Evolutionary conservation across 2,888 invertebrate genomes (phyloP).

Genomic region (Dendrolimus pini): DNA sequence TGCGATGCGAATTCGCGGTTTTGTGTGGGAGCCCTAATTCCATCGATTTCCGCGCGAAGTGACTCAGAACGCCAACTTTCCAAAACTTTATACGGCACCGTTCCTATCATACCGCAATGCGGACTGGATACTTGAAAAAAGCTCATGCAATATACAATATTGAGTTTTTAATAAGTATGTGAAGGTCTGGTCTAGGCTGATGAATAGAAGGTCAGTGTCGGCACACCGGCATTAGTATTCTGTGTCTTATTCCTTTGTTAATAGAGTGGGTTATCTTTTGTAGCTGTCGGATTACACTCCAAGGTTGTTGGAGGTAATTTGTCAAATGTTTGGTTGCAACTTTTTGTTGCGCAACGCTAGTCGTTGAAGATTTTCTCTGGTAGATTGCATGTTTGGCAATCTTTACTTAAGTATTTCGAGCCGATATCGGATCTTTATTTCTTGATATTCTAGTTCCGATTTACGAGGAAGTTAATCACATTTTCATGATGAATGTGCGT

Average conservation of each 20-base stretch:
- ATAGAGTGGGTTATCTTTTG: neutral
- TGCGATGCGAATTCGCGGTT: constrained; percentile 13
- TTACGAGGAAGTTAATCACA: too few relatives aligned
- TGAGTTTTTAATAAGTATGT: constrained; percentile 33
- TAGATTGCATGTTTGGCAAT: neutral
- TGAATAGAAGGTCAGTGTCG: constrained; percentile 52
- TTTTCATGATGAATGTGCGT: too few relatives aligned
- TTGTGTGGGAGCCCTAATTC: constrained; percentile 7
- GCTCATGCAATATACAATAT: constrained; percentile 2
- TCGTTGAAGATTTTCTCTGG: neutral
- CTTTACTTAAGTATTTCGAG: neutral
- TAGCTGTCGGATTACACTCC: constrained; percentile 12
- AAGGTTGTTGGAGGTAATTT: constrained; percentile 45
- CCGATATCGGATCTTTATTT: too few relatives aligned
- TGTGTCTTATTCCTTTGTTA: neutral
- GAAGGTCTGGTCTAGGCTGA: constrained; percentile 42
- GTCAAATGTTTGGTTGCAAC: constrained; percentile 17
- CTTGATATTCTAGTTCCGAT: too few relatives aligned
- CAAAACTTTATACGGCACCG: neutral
- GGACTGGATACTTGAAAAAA: constrained; percentile 11
- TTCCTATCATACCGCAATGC: neutral
- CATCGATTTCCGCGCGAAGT: neutral
- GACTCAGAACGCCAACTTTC: neutral
- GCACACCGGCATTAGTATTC: neutral
- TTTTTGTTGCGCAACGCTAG: neutral